Base-by-base conservation (phyloP, 2,113 vertebrate genomes). In the Catharus bicknelli region DNA sequence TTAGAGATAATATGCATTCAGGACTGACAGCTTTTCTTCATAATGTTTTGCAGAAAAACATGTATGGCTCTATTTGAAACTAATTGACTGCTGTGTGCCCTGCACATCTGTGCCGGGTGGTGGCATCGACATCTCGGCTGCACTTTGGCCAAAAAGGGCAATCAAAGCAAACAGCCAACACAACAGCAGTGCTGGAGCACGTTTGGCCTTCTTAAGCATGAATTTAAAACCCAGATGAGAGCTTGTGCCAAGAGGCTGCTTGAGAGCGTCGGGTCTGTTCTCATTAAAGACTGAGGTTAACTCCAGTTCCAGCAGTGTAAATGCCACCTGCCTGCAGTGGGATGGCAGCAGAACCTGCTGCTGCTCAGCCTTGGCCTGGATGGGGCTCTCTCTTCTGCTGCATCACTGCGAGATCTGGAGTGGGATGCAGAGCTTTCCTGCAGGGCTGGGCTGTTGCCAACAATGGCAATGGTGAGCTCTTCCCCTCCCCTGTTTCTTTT, bases 21-120 rank as follows among this genome's bases (percentile, higher is more conserved):
- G 84, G 83, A 95, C 88, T 91, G 94, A 83, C 90, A 91, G 82
- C 93, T 95, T 96, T 93, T 92, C 79, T 93, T 95, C 64, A 48
- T 70, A 36, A 21, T n/a, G 61, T 77, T 85, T 87, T 86, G 64
- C 74, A 88, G 82, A 54, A 85, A 90, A 42, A n/a, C 47, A 2
- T 67, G 27, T 40, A 26, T 32, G 61, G 48, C 72, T 91, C 47
- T 74, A 11, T 66, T 70, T 64, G 89, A 43, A 81, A 77, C 67
- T 66, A 61, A 90, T 54, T 82, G 88, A 47, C n/a, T 88, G 82
- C 77, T 66, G 59, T 10, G 54, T 23, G 38, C 78, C 63, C 84
- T 47, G 19, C 55, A 54, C 78, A 51, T 75, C 90, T 76, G 64
- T 45, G 57, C 77, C 10, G 57, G 43, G 48, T 47, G 53, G 20